These are phyloP conservation scores for Drosophila aldrichi DNA, from an alignment of 2,888 invertebrate species.

Conservation along the genomic window DNA sequence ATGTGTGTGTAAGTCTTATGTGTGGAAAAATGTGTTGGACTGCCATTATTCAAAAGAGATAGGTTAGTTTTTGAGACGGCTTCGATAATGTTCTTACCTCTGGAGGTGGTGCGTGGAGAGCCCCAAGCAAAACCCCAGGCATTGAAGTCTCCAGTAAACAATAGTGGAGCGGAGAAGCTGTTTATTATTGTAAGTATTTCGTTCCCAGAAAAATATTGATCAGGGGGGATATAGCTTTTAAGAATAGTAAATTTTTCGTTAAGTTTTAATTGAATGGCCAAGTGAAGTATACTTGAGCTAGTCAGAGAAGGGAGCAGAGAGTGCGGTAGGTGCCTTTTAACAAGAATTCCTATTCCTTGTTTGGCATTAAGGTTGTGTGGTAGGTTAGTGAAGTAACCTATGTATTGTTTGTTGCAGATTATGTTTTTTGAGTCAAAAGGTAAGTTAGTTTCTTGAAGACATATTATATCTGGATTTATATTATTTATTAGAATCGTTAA, in stretches of 20 bases:
- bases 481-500: background rate
- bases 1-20: conserved; percentile 26
- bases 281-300: background rate
- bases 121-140: conserved; percentile 34
- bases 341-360: conserved; percentile 1
- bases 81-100: conserved; percentile 25
- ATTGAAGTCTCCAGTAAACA: conserved; percentile 32
- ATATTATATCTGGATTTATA: background rate
- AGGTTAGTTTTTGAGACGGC: background rate
- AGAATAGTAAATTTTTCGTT: background rate
- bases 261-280: background rate
- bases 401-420: background rate
- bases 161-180: conserved; percentile 5
- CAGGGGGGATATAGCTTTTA: background rate
- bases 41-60: background rate
- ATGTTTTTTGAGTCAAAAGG: background rate
- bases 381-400: background rate
- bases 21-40: conserved; percentile 16
- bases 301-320: background rate
- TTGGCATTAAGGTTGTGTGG: background rate
- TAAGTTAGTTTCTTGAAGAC: background rate
- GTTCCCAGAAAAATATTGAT: background rate
- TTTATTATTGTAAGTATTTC: conserved; percentile 6
- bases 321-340: background rate
- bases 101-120: conserved; percentile 12